Base-by-base conservation (phyloP, 2,113 vertebrate genomes). In the Oceanites oceanicus region DNA sequence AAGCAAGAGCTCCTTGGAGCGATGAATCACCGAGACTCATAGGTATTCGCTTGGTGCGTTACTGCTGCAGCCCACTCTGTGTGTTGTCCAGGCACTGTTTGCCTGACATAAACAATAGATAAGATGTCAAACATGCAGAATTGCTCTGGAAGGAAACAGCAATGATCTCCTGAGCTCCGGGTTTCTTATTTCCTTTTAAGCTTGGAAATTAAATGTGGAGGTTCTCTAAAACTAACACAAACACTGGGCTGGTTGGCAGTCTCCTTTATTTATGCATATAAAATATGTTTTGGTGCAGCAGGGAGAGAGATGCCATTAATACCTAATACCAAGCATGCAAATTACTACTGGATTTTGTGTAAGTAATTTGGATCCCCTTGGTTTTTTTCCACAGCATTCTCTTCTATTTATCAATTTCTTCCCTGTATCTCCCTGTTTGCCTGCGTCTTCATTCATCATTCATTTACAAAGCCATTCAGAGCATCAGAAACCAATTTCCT, bases 401-500 rank as follows among this genome's bases (percentile, higher is more conserved):
- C 40, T 67, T 82, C 79, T 73, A 58, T 88, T 95, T 91, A 82
- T 93, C 93, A 94, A 26, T 89, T 96, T 94, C 62, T 85, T 91
- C 65, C 65, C 47, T 90, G 25, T 88, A 49, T 74, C 82, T 94
- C 72, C 78, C 2, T 8, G 40, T 90, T 96, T 92, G 70, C 61
- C 75, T 81, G 58, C 11, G 4, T 96, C 81, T 94, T 94, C 94
- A 88, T 78, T 92, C 92, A 94, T 97, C 90, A 94, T 96, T 96
- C 88, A 94, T 96, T 97, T 96, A 89, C 70, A 90, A 92, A 95
- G 88, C 47, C 59, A 44, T 81, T 95, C 90, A 72, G 67, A 95
- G 67, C 77, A 93, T 90, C 90, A 95, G 94, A 97, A 97, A 95
- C 76, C 87, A 97, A 94, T 97, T 97, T 97, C 92, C 93, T 97